Evolutionary conservation across 2,888 invertebrate genomes (phyloP).

Genomic region (Clivina fossor): DNA sequence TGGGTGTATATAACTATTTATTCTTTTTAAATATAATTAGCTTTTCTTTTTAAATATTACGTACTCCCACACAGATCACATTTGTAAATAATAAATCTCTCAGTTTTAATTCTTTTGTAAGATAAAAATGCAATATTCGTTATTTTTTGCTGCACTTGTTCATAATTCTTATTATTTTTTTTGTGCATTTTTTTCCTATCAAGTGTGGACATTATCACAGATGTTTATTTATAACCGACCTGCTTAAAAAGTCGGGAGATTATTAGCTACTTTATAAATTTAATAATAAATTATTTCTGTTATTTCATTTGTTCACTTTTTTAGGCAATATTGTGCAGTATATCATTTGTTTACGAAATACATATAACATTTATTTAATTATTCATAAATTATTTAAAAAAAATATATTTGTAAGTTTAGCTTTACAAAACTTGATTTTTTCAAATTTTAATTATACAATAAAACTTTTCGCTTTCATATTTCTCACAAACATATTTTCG

Average conservation of each 20-base stretch:
- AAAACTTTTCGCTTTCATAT: too few species aligned
- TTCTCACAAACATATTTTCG: too few species aligned
- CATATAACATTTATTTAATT: too few species aligned
- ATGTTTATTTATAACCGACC: slow-evolving; percentile 48
- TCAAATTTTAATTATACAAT: too few species aligned
- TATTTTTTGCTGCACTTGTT: slow-evolving; percentile 2
- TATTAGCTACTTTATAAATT: slow-evolving; percentile 30
- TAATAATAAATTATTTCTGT: slow-evolving; percentile 23
- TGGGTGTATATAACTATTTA: not conserved
- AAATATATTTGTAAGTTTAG: too few species aligned
- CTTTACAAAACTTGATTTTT: too few species aligned
- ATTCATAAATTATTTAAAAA: too few species aligned
- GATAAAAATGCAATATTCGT: slow-evolving; percentile 2
- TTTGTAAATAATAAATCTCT: slow-evolving; percentile 16
- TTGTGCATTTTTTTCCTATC: slow-evolving; percentile 6
- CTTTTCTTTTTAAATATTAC: slow-evolving; percentile 9
- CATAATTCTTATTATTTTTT: not conserved
- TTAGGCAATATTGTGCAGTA: slow-evolving; percentile 25
- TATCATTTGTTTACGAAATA: not conserved
- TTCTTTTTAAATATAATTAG: slow-evolving; percentile 1
- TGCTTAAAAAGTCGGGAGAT: slow-evolving; percentile 6
- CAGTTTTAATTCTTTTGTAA: slow-evolving; percentile 4
- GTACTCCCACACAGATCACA: slow-evolving; percentile 21
- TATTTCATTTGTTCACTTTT: slow-evolving; percentile 12
- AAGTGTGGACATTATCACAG: slow-evolving; percentile 51